Percentiles rank a stretch among this genome's conserved stretches.
phyloP scores from a whole-genome alignment of 2,888 invertebrate genomes.

The Ormia ochracea region DNA sequence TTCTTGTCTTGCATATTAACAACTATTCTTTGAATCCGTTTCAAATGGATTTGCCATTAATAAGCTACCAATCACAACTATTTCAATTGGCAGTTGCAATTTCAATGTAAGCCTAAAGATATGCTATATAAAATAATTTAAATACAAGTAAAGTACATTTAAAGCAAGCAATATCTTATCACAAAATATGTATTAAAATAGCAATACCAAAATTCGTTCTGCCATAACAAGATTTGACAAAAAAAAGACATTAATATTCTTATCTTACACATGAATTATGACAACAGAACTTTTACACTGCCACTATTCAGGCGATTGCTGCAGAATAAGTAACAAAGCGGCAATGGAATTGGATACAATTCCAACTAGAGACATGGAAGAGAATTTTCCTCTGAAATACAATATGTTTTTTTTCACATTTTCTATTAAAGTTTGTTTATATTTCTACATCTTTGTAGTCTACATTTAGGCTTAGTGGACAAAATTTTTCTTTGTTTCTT shows the following conservation, averaged over 20 bases:
- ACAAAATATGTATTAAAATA: background rate
- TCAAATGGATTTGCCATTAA: too few species aligned
- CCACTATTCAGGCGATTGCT: background rate
- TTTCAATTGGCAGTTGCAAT: too few species aligned
- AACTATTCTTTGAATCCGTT: too few species aligned
- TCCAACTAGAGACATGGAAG: background rate
- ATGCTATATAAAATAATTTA: too few species aligned
- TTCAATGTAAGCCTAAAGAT: too few species aligned
- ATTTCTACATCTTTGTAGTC: background rate
- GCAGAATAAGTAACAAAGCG: background rate
- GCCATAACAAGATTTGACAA: slow-evolving; percentile 36
- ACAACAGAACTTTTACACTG: background rate
- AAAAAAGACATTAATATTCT: slow-evolving; percentile 34
- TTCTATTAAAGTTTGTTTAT: background rate
- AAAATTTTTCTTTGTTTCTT: background rate
- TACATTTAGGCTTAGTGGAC: slow-evolving; percentile 19
- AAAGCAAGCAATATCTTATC: too few species aligned
- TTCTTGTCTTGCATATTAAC: too few species aligned
- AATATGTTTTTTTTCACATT: background rate
- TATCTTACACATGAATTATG: slow-evolving; percentile 11
- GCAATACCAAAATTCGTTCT: background rate
- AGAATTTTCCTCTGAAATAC: background rate
- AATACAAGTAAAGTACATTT: too few species aligned
- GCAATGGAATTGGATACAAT: background rate
- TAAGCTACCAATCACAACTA: too few species aligned